Evolutionary conservation across 2,888 invertebrate species (phyloP), one percentile per base, ranked within the genome.

Genomic region (Catocala sponsa): DNA sequence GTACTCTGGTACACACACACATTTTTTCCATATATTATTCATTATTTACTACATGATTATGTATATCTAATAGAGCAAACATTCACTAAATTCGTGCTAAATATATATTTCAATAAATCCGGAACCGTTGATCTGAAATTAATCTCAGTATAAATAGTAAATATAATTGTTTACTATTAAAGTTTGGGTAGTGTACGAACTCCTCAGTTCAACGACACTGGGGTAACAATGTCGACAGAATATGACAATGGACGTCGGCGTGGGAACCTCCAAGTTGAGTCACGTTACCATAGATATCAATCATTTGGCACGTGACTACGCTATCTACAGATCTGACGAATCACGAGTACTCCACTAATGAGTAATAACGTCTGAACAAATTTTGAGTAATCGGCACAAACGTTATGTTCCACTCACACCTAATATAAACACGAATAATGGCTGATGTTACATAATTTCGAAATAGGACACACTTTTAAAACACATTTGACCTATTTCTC

Each of bases 361-460:
- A 38, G 35, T 38, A 38, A 38, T 38, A 38, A 38, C 35, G 9
- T 38, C 7, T 38, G 9, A 9, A 15, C 4, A 10, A 46, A 13
- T 15, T 46, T 46, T 65, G 57, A 65, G 33, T 69, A 55, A 60
- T 53, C 10, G 46, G 52, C 49, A 5, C 11, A 65, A 56, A 63
- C 61, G 2, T 66, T 41, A 65, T 32, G 11, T 59, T 46, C 51
- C 42, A 53, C 53, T 52, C 38, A 47, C 33, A n/a, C 13, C 15
- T 25, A 57, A 69, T 50, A 47, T 70, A 73, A 78, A 77, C 68
- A 68, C 41, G 65, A 59, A 77, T 74, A 74, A 72, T 77, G 69
- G 78, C 66, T 66, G 66, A 55, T 59, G 74, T 84, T 82, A 80
- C 77, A 80, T 77, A 81, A 82, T 73, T 78, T 76, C 60, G 62